A percentile compares a stretch with the other conserved stretches of the same genome.
These are phyloP conservation scores for Noturus placidus DNA, from an alignment of 2,113 vertebrate species.

Conservation along the genomic window DNA sequence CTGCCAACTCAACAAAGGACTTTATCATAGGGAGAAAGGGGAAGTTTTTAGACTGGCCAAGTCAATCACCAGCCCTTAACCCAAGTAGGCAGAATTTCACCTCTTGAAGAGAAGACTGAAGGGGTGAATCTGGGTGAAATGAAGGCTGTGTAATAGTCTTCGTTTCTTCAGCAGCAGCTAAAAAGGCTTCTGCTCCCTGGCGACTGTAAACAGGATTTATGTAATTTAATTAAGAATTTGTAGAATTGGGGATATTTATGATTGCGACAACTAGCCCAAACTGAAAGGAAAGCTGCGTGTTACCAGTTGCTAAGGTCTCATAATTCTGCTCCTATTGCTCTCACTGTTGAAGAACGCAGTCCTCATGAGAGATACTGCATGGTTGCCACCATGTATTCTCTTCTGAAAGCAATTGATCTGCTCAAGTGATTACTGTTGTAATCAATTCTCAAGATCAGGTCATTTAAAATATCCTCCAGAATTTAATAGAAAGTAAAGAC, in stretches of 20 bases:
- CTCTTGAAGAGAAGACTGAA: too few species aligned
- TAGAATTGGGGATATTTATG: conserved; percentile 75
- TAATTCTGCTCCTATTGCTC: conserved; percentile 63
- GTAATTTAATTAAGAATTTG: conserved; percentile 76
- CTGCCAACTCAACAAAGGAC: too few species aligned
- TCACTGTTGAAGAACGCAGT: conserved; percentile 58
- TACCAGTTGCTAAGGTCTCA: conserved; percentile 54
- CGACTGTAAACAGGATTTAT: conserved; percentile 73
- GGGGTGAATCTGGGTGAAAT: neutral
- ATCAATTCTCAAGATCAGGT: conserved; percentile 29
- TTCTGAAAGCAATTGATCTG: conserved; percentile 30
- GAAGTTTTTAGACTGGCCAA: too few species aligned
- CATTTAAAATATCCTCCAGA: conserved; percentile 11
- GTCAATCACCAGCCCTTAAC: too few species aligned
- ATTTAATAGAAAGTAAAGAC: neutral
- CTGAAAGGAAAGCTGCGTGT: conserved; percentile 46
- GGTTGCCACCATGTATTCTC: conserved; percentile 23
- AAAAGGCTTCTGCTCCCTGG: conserved; percentile 51
- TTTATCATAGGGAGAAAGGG: too few species aligned
- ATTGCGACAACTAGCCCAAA: conserved; percentile 57
- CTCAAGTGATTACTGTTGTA: conserved; percentile 24
- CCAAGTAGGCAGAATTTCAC: too few species aligned
- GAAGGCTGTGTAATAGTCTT: neutral
- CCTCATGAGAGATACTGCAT: conserved; percentile 11
- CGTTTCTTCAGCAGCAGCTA: conserved; percentile 57